A percentile compares a stretch with the other conserved stretches of the same genome.
Conservation (phyloP, 2,113 vertebrate species). For the Garra rufa region DNA sequence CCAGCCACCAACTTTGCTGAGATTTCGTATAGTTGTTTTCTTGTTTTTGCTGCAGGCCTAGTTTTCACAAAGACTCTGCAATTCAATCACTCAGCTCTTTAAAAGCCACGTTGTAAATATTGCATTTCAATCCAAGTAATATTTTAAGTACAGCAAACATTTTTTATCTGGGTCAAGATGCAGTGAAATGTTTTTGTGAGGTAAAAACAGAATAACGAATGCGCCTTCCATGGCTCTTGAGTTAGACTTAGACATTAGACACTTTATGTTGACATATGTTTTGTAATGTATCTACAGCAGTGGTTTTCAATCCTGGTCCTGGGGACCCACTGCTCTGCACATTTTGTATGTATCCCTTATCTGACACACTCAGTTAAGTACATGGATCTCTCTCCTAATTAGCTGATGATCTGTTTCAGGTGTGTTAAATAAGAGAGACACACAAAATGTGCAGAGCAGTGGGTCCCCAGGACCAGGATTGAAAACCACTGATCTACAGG, state of each 20-base stretch:
- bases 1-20: not conserved
- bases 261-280: not conserved
- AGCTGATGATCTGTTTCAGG: too few species aligned
- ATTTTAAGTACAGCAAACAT: conserved; percentile 45
- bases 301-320: too few species aligned
- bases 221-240: not conserved
- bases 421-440: too few species aligned
- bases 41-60: conserved; percentile 24
- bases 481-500: too few species aligned
- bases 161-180: conserved; percentile 42
- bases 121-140: conserved; percentile 52
- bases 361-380: too few species aligned
- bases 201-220: not conserved
- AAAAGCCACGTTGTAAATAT: conserved; percentile 45
- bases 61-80: conserved; percentile 20
- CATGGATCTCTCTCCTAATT: too few species aligned
- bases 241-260: not conserved
- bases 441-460: too few species aligned
- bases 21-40: not conserved
- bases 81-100: conserved; percentile 43
- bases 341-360: too few species aligned
- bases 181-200: conserved; percentile 18
- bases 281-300: not conserved
- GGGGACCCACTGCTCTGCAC: too few species aligned
- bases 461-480: too few species aligned